Evolutionary conservation across 2,888 invertebrate species (phyloP).

Genomic region (Dusona sp.): DNA sequence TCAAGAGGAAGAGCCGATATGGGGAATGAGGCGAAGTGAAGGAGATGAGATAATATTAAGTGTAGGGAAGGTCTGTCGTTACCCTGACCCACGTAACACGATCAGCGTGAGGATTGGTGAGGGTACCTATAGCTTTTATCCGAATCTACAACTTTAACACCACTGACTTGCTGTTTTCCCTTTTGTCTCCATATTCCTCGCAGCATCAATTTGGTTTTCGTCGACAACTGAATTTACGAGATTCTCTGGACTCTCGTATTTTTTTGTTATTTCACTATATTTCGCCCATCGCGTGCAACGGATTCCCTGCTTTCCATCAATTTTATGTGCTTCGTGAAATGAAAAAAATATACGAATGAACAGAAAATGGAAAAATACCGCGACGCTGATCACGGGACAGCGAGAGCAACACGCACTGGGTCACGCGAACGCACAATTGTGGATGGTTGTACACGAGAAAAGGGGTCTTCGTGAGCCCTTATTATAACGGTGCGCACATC

Average conservation of each 20-base stretch:
- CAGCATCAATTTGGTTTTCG: constrained; percentile 19
- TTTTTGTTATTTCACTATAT: neutral
- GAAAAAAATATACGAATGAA: constrained; percentile 10
- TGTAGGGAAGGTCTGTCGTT: constrained; percentile 42
- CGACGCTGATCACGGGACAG: neutral
- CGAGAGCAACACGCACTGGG: constrained; percentile 44
- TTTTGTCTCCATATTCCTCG: neutral
- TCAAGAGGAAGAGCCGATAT: neutral
- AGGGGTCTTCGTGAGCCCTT: constrained; percentile 13
- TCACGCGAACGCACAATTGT: constrained; percentile 30
- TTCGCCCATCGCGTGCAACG: neutral
- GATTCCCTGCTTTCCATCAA: neutral
- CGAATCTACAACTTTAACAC: constrained; percentile 9
- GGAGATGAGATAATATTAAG: constrained; percentile 44
- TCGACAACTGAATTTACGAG: neutral
- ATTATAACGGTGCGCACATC: constrained; percentile 14
- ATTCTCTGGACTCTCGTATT: neutral
- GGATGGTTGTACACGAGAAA: constrained; percentile 7
- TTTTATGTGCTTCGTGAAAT: neutral
- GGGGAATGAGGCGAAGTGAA: constrained; percentile 10
- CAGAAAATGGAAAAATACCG: constrained; percentile 19
- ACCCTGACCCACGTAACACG: constrained; percentile 71
- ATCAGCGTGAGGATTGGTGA: constrained; percentile 61
- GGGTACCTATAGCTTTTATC: constrained; percentile 23
- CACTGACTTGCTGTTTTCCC: constrained; percentile 26